Conservation (phyloP, 2,888 invertebrate genomes). For the Lepidocyrtoides sp. region DNA sequence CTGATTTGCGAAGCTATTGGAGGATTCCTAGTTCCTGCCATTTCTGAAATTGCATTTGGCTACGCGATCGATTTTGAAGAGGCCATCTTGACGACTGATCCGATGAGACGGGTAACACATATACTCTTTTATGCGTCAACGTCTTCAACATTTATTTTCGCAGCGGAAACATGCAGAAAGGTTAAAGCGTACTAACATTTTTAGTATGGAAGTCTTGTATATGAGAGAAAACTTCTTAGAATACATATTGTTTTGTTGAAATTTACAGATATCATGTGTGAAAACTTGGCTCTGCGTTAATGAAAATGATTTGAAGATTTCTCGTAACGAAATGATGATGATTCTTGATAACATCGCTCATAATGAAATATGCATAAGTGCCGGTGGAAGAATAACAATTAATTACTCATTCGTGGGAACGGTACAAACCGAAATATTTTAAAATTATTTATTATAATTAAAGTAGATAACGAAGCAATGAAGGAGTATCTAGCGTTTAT, state of each 20-base stretch:
- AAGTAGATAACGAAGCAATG: no score
- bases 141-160: constrained; percentile 10
- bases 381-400: constrained; percentile 42
- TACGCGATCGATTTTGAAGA: constrained; percentile 62
- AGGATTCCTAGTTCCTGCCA: constrained; percentile 34
- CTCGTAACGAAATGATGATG: constrained; percentile 50
- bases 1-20: constrained; percentile 43
- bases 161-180: constrained; percentile 59
- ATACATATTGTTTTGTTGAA: not conserved
- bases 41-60: constrained; percentile 55
- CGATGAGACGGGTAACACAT: not conserved
- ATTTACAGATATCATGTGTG: not conserved
- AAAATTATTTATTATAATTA: constrained; percentile 9
- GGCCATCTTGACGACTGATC: not conserved
- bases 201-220: no score
- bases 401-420: constrained; percentile 64
- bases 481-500: no score
- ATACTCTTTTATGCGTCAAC: constrained; percentile 38
- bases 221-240: no score
- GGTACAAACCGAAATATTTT: not conserved
- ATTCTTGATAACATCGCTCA: constrained; percentile 49
- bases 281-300: constrained; percentile 31
- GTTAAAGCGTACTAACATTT: no score
- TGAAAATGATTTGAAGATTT: constrained; percentile 20
- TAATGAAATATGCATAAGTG: constrained; percentile 51